Conservation (phyloP, 92 coral and sea anemone genomes). For the Epizoanthus ramosus region DNA sequence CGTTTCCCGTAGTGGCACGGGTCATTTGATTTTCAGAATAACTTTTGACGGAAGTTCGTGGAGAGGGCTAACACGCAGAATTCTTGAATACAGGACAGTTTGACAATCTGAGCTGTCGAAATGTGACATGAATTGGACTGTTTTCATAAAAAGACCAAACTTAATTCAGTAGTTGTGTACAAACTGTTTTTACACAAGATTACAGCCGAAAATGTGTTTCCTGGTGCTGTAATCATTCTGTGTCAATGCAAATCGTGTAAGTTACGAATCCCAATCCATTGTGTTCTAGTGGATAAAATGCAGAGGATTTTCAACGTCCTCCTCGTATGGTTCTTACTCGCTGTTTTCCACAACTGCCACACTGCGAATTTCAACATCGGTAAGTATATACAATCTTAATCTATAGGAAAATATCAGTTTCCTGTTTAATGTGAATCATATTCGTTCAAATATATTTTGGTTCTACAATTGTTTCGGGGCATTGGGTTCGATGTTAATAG, state of each 20-base stretch:
- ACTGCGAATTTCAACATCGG: slow-evolving; percentile 17
- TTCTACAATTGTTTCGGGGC: neutral
- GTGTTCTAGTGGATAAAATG: slow-evolving; percentile 4
- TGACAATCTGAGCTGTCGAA: neutral
- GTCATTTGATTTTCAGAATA: neutral
- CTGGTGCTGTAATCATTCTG: neutral
- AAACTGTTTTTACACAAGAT: slow-evolving; percentile 5
- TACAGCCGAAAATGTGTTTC: neutral
- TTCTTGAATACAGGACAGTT: neutral
- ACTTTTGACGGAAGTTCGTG: neutral
- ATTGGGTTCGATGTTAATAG: too few relatives aligned
- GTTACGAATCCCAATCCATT: neutral
- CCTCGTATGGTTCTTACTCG: neutral
- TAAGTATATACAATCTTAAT: neutral
- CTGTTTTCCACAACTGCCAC: neutral
- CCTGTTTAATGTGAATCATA: neutral
- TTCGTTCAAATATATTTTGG: neutral
- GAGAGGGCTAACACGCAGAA: neutral
- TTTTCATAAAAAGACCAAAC: slow-evolving; percentile 4
- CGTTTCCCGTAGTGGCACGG: neutral
- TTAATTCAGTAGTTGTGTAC: neutral
- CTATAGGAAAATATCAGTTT: neutral
- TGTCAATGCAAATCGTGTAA: neutral
- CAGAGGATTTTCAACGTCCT: neutral
- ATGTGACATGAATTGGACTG: slow-evolving; percentile 5